Conservation (phyloP, 1,140 invertebrate genomes). For the Uloborus diversus region DNA sequence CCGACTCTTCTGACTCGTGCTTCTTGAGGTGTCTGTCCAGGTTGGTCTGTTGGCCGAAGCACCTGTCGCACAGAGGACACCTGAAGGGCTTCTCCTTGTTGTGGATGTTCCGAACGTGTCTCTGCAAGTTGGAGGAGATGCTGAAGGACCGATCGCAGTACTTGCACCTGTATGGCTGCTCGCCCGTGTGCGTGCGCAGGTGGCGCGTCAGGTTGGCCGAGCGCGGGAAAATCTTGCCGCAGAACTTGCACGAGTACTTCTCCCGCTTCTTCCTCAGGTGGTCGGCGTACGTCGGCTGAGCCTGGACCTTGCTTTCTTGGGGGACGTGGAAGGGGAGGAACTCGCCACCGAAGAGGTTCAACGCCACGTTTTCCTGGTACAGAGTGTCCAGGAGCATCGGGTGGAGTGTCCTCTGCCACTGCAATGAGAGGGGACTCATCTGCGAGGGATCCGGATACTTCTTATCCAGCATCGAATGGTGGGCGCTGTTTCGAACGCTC, state of each 20-base stretch:
- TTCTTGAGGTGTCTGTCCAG: conserved; percentile 95
- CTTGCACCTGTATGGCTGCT: conserved; percentile 96
- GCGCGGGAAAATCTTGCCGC: conserved; percentile 95
- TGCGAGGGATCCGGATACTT: no score
- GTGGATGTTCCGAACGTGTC: conserved; percentile 98
- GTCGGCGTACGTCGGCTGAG: conserved; percentile 59
- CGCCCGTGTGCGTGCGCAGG: conserved; percentile 94
- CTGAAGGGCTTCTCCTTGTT: conserved; percentile 90
- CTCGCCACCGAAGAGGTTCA: conserved; percentile 57
- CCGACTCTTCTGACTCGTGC: conserved; percentile 74
- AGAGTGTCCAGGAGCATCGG: conserved; percentile 54
- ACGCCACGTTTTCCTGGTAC: conserved; percentile 54
- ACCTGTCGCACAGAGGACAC: conserved; percentile 82
- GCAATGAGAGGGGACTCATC: no score
- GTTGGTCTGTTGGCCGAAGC: conserved; percentile 98
- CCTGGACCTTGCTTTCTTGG: conserved; percentile 60
- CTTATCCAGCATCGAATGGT: no score
- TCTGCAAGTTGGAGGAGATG: conserved; percentile 96
- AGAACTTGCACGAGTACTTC: conserved; percentile 95
- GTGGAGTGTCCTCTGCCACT: conserved; percentile 26
- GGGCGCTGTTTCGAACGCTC: no score
- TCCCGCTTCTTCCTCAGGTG: conserved; percentile 79
- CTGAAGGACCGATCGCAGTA: conserved; percentile 98
- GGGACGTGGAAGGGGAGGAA: conserved; percentile 72
- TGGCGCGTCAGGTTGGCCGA: conserved; percentile 97